Evolutionary conservation across 2,797 vertebrate species (phyloP), one percentile per base, ranked within the genome.

Genomic region (Vespertilio murinus): DNA sequence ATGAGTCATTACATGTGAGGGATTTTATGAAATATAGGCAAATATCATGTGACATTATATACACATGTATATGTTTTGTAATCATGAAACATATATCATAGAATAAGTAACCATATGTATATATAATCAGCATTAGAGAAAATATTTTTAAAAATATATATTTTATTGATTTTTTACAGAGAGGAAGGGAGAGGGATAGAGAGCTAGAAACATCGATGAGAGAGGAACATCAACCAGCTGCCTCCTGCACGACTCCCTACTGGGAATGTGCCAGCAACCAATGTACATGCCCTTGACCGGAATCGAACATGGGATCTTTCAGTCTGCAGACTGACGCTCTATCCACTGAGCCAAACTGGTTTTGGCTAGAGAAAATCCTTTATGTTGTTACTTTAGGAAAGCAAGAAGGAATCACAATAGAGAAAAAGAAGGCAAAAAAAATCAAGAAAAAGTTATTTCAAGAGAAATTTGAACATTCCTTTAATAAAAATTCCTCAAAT

Each of bases 331-430:
- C n/a, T n/a, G n/a, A n/a, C n/a, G n/a, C n/a, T n/a, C n/a, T n/a
- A n/a, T n/a, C n/a, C n/a, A n/a, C n/a, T n/a, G n/a, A n/a, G n/a
- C n/a, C n/a, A n/a, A n/a, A n/a, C n/a, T n/a, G n/a, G n/a, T n/a
- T n/a, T n/a, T n/a, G n/a, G n/a, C n/a, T 80, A 85, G 28, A 78
- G 6, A 85, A 64, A 92, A 88, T 40, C 2, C 0, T 89, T 23
- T 71, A 38, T 77, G 25, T 40, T 85, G 3, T 90, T 90, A 90
- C 20, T 88, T 89, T 90, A 77, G 28, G 9, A 69, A 88, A n/a
- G 12, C 8, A 95, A 75, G 22, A 92, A 85, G 70, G 5, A 77
- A 84, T 16, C 7, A 45, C 65, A 2, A 38, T 1, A 77, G 18
- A 81, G 75, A 25, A 75, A 84, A 93, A 67, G 18, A 22, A 88